Base-by-base conservation (phyloP, 1,140 invertebrate genomes). In the Aphidius ervi region DNA sequence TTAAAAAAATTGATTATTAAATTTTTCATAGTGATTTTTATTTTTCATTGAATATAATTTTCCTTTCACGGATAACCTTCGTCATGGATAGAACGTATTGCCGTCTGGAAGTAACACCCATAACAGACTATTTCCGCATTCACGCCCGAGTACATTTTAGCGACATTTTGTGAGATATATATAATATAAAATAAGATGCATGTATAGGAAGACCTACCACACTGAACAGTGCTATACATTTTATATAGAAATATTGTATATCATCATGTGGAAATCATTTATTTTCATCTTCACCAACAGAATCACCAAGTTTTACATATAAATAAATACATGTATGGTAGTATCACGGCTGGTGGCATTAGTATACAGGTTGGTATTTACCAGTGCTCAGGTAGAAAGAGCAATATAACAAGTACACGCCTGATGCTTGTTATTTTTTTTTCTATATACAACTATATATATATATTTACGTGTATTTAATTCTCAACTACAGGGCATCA, bases 61-160 rank as follows among this genome's bases (percentile, higher is more conserved):
- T 41, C 40, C 40, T 52, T 37, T 31, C 9, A 9, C 5, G 50
- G 16, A 41, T 54, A 54, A 43, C 42, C 2, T 54, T 54, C 50
- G 50, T 54, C 52, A 42, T 54, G 39, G 52, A 54, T 37, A 8
- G 6, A 31, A 31, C 16, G 40, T 5, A 54, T 16, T 20, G 46
- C 16, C 16, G 49, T 42, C 9, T 54, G 39, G 42, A 52, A 54
- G 40, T 54, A 54, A 54, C n/a, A 42, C 31, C 52, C 52, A 39
- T 54, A 42, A 5, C 40, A 42, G 20, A 16, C 52, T 54, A 40
- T 54, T 54, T 54, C 52, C 52, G 52, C 52, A 41, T 54, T 54
- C 39, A 54, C 52, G 52, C 52, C 52, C 16, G 52, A 42, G 50
- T 52, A 54, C 5, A 39, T 54, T 54, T 54, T 54, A 54, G 40